Evolutionary conservation across 1,140 invertebrate genomes (phyloP).

Genomic region (Monochamus saltuarius): DNA sequence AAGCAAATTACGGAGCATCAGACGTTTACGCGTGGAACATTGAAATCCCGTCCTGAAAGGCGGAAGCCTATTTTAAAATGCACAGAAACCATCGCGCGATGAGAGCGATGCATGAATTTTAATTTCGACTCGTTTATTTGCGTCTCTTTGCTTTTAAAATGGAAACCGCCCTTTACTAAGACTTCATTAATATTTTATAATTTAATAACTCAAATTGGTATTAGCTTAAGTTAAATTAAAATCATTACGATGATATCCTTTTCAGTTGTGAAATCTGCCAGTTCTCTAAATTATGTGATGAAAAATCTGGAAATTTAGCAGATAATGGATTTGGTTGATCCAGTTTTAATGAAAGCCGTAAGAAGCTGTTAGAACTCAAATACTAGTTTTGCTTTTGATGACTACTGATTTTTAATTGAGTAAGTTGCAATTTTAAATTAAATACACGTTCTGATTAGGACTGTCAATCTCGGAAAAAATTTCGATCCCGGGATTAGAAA

Average conservation of each 20-base stretch:
- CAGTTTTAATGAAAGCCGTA: too few species aligned
- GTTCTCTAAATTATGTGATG: too few species aligned
- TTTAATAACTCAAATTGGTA: slow-evolving; percentile 20
- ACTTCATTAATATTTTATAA: slow-evolving; percentile 21
- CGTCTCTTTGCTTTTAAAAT: slow-evolving; percentile 20
- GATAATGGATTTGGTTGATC: too few species aligned
- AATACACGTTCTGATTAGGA: too few species aligned
- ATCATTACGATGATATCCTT: slow-evolving; percentile 8
- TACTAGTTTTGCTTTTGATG: too few species aligned
- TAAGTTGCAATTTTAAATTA: neutral
- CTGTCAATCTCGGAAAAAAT: too few species aligned
- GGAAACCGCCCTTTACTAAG: slow-evolving; percentile 22
- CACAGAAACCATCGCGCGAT: slow-evolving; percentile 2
- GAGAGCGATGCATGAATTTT: slow-evolving; percentile 17
- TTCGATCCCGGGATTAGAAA: too few species aligned
- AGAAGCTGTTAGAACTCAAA: too few species aligned
- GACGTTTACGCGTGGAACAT: too few species aligned
- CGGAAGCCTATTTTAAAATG: slow-evolving; percentile 3
- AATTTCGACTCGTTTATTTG: slow-evolving; percentile 24
- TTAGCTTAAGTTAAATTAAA: slow-evolving; percentile 13
- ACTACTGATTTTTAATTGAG: neutral
- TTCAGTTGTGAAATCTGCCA: neutral
- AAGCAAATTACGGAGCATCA: too few species aligned
- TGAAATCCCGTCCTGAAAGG: too few species aligned
- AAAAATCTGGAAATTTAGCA: too few species aligned